phyloP scores from a whole-genome alignment of 2,888 invertebrate species.

The Drosophila kanekoi region DNA sequence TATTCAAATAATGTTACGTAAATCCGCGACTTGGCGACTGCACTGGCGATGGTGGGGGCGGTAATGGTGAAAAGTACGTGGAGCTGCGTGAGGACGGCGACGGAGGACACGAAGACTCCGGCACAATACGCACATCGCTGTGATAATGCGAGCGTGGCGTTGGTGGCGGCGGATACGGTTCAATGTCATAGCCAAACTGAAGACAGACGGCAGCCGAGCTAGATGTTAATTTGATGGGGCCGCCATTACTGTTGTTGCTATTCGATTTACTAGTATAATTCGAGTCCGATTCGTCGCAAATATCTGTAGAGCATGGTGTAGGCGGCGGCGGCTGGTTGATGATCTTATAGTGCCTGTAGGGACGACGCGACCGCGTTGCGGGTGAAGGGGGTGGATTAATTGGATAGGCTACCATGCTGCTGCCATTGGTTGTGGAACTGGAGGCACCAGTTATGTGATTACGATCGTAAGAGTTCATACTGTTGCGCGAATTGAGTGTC shows the following conservation, averaged over 20 bases:
- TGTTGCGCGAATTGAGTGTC: slow-evolving; percentile 87
- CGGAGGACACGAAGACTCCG: slow-evolving; percentile 88
- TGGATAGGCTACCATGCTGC: slow-evolving; percentile 88
- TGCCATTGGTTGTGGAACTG: slow-evolving; percentile 85
- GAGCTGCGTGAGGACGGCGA: slow-evolving; percentile 91
- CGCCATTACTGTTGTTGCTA: slow-evolving; percentile 83
- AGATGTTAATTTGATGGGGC: slow-evolving; percentile 80
- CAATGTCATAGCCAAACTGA: slow-evolving; percentile 87
- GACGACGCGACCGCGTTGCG: slow-evolving; percentile 91
- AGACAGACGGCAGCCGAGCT: slow-evolving; percentile 85
- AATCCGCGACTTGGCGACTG: slow-evolving; percentile 87
- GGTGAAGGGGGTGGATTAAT: slow-evolving; percentile 97
- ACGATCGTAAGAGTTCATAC: slow-evolving; percentile 89
- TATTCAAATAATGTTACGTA: slow-evolving; percentile 84
- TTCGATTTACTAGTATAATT: slow-evolving; percentile 88
- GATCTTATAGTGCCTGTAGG: slow-evolving; percentile 91
- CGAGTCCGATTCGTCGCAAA: slow-evolving; percentile 95
- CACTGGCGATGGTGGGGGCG: slow-evolving; percentile 94
- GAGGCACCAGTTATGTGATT: slow-evolving; percentile 89
- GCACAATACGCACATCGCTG: slow-evolving; percentile 88
- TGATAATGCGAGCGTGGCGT: slow-evolving; percentile 91
- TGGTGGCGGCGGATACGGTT: slow-evolving; percentile 91
- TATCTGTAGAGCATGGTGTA: slow-evolving; percentile 97
- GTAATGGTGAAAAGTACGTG: slow-evolving; percentile 92
- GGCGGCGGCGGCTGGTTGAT: slow-evolving; percentile 96